Evolutionary conservation across 2,888 invertebrate species (phyloP), one percentile per base, ranked within the genome.

Genomic region (Meiosimyza platycephala): DNA sequence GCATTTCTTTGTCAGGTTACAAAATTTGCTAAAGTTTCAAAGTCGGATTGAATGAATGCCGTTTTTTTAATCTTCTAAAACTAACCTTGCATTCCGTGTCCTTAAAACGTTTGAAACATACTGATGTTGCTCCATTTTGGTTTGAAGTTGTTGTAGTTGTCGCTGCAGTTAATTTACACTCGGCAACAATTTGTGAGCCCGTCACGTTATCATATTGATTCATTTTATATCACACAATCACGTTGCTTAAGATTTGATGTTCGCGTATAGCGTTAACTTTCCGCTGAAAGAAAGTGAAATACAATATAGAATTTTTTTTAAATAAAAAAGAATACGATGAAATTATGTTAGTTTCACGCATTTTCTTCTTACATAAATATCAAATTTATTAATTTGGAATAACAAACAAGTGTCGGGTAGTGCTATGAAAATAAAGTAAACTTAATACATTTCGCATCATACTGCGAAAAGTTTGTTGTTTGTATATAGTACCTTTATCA

Each of bases 201-300:
- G 67, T 74, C 71, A 77, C 55, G 69, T 76, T 75, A n/a, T 78
- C 78, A 79, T 77, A 79, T 71, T 78, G 78, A 71, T 75, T 75
- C 78, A 79, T 78, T 75, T 76, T 78, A 54, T 60, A 74, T 18
- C 13, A n/a, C 15, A 15, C 40, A 9, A 33, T 60, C 28, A 33
- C n/a, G 28, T 16, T 60, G 28, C 15, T 40, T 60, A 33, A 16
- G 40, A 60, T 13, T 60, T 40, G 40, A 40, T 40, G 40, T 40
- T 7, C 40, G 40, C 40, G 40, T 40, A 1, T 9, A 40, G 40
- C 40, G 1, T 9, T 9, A 40, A 40, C 40, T 40, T 40, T 40
- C 40, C 40, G 40, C 40, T 40, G 40, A 40, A 40, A 40, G 40
- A 40, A 28, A 28, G 28, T 28, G 28, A 28, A 40, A 40, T 40